Evolutionary conservation across 2,797 vertebrate species (phyloP).

Genomic region (Myioborus melanocephalus): DNA sequence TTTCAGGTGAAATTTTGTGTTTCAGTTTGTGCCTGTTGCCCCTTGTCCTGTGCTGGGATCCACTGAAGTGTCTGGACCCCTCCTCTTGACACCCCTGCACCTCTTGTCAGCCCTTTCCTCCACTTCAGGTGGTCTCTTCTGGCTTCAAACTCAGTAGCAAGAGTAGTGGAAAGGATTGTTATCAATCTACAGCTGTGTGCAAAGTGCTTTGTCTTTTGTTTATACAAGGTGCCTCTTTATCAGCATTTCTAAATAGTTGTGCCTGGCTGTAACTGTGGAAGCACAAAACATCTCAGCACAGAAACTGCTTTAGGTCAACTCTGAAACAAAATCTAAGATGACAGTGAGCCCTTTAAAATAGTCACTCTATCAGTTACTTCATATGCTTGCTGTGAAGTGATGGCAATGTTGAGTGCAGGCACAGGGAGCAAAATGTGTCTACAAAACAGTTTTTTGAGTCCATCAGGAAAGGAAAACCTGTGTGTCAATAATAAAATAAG

Average conservation of each 20-base stretch:
- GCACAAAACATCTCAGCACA: background rate
- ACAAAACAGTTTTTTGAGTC: background rate
- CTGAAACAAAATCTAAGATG: background rate
- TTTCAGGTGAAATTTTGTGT: background rate
- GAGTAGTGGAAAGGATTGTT: background rate
- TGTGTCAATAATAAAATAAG: background rate
- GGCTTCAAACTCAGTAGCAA: background rate
- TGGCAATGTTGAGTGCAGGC: background rate
- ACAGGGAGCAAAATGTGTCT: background rate
- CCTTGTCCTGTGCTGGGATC: rapidly evolving
- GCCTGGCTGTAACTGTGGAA: background rate
- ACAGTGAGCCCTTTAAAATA: background rate
- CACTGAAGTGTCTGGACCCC: rapidly evolving
- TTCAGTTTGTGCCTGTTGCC: background rate
- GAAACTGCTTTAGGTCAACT: background rate
- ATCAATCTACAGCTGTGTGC: background rate
- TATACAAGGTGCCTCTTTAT: background rate
- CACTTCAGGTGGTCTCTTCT: background rate
- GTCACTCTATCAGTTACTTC: background rate
- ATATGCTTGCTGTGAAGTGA: background rate
- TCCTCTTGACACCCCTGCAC: background rate
- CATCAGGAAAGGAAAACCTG: background rate
- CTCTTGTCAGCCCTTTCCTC: background rate
- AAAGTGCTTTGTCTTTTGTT: background rate
- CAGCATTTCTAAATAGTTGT: background rate